phyloP scores from a whole-genome alignment of 2,113 vertebrate genomes.

The Pollachius pollachius region DNA sequence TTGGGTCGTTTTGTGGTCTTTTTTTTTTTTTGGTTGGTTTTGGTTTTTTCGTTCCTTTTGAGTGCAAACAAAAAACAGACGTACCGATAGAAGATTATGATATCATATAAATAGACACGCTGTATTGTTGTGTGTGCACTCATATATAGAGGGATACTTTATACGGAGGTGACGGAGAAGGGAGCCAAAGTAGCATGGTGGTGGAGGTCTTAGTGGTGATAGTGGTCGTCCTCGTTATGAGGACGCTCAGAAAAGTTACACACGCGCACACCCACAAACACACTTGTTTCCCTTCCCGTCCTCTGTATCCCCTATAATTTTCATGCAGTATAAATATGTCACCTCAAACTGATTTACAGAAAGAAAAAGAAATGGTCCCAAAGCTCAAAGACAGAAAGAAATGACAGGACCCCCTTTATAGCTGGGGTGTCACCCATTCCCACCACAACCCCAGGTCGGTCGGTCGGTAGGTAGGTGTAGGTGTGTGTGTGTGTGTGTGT shows the following conservation, averaged over 20 bases:
- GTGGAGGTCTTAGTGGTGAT: conserved; percentile 15
- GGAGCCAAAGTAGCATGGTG: conserved; percentile 42
- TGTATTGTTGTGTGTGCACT: conserved; percentile 57
- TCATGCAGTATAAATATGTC: conserved; percentile 77
- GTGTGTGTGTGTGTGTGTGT: neutral
- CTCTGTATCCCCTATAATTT: conserved; percentile 53
- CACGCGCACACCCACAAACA: too few species aligned
- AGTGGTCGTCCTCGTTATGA: conserved; percentile 50
- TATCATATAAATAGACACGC: conserved; percentile 63
- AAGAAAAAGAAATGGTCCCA: conserved; percentile 56
- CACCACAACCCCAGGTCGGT: neutral
- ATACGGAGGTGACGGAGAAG: conserved; percentile 51
- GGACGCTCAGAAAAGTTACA: conserved; percentile 30
- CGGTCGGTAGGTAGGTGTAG: neutral
- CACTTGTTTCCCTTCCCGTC: conserved; percentile 31
- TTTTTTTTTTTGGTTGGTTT: conserved; percentile 12
- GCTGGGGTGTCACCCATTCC: too few species aligned
- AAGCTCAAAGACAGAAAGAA: conserved; percentile 64
- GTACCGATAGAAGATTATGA: conserved; percentile 59
- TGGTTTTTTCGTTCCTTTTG: conserved; percentile 27
- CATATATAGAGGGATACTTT: conserved; percentile 57
- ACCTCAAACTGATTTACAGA: conserved; percentile 68
- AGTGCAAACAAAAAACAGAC: conserved; percentile 61
- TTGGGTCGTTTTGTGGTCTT: conserved; percentile 25
- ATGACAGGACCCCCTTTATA: conserved; percentile 36